Evolutionary conservation across 2,113 vertebrate genomes (phyloP).

Genomic region (Lanius collurio): DNA sequence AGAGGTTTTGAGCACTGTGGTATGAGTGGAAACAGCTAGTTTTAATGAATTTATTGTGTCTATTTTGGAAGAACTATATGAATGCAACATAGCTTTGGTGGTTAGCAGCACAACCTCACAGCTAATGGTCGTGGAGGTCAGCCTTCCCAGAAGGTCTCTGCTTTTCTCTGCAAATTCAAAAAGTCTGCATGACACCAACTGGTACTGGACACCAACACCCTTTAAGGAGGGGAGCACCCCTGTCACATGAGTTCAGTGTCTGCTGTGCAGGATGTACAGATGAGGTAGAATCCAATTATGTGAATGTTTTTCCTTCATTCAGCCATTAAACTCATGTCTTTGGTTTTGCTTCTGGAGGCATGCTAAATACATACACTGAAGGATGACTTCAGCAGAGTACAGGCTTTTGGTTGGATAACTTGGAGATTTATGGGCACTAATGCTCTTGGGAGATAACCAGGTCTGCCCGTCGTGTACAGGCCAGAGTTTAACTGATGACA

Average conservation of each 20-base stretch:
- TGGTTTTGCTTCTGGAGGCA: not conserved
- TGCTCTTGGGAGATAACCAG: not conserved
- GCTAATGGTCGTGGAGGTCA: not conserved
- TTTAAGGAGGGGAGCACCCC: not conserved
- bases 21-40: not conserved
- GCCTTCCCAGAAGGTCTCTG: not conserved
- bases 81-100: not conserved
- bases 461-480: not conserved
- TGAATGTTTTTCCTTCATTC: not conserved
- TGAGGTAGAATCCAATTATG: not conserved
- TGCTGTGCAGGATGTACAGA: not conserved
- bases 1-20: not conserved
- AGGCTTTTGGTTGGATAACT: not conserved
- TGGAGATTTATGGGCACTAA: not conserved
- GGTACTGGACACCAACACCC: not conserved
- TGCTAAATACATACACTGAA: not conserved
- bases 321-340: not conserved
- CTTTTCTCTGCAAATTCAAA: not conserved
- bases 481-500: not conserved
- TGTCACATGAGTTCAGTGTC: not conserved
- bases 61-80: rapidly evolving
- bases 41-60: not conserved
- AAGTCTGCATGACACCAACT: not conserved
- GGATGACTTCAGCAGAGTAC: not conserved
- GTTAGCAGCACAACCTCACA: not conserved